phyloP scores from a whole-genome alignment of 2,113 vertebrate species.

The Hippopotamus amphibius region DNA sequence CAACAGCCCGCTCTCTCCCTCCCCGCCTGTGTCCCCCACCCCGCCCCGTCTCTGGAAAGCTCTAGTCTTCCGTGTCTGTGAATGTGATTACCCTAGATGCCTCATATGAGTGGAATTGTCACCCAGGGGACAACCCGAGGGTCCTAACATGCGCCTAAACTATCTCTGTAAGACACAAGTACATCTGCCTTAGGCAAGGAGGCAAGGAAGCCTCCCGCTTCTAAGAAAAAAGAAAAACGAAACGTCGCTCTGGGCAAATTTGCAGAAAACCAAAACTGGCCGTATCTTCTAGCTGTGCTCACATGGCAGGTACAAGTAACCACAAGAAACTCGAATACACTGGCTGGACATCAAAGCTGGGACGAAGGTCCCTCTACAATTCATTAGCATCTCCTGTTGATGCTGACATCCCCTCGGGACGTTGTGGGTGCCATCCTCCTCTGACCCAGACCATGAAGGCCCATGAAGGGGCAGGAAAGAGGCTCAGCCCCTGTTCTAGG shows the following conservation, averaged over 20 bases:
- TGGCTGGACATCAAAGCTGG: not conserved
- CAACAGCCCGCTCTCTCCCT: fast-evolving
- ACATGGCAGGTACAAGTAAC: not conserved
- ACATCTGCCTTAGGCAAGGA: not conserved
- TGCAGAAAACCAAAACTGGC: not conserved
- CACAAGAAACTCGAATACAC: not conserved
- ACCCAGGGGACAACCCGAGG: not conserved
- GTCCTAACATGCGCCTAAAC: not conserved
- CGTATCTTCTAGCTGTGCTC: not conserved
- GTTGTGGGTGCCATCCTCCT: not conserved
- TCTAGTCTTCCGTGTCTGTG: not conserved
- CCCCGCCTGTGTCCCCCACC: too few species aligned
- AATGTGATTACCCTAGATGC: not conserved
- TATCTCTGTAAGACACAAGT: not conserved
- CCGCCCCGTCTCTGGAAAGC: not conserved
- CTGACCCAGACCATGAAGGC: not conserved
- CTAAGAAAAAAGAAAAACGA: not conserved
- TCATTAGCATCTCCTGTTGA: not conserved
- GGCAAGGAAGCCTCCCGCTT: not conserved
- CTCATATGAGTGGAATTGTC: not conserved
- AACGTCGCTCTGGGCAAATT: not conserved
- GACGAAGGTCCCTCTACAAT: not conserved
- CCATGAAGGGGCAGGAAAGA: not conserved
- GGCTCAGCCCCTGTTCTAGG: fast-evolving
- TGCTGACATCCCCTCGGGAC: not conserved